Evolutionary conservation across 2,797 vertebrate genomes (phyloP), one percentile per base, ranked within the genome.

Genomic region (Chromobotia macracanthus): DNA sequence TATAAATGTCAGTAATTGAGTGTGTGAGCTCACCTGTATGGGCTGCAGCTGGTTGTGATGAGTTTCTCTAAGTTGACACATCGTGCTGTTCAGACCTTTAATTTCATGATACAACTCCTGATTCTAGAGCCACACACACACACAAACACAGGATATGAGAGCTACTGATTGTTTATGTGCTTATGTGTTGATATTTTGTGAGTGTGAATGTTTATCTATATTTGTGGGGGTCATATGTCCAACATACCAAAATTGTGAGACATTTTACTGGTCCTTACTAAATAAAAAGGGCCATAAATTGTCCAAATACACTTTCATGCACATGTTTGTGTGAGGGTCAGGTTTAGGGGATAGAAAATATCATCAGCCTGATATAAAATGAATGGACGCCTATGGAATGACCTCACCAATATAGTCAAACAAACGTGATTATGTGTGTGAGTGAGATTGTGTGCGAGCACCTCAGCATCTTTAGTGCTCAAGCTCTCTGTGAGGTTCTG

Each of bases 91-190:
- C 86, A 98, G 97, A 70, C 93, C 93, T 79, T 97, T 95, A 0
- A 98, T 95, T 82, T 96, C 91, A 80, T 87, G 94, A 87, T 95
- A 96, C 82, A 99, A 90, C 84, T 98, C 96, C 84, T 95, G 93
- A 9, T 93, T 90, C 97, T 99, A 68, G 10, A 68, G 5, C 13
- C 41, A 77, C 38, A 31, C 12, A 73, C 5, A 23, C 15, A 71
- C 68, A 65, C 28, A 71, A 19, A 69, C 53, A 44, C 50, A 38
- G 72, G 58, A 15, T 12, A 13, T 8, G 15, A 61, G 15, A 8
- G 21, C 11, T 25, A 23, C 1, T 25, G 12, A 28, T 15, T 15
- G 51, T 28, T 25, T 44, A 21, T 25, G 16, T 56, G 35, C 56
- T 48, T 35, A 19, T n/a, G n/a, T n/a, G n/a, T n/a, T n/a, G n/a